Percentiles rank a stretch among this genome's conserved stretches.
phyloP scores from a whole-genome alignment of 2,888 invertebrate genomes.

The Laothoe populi region DNA sequence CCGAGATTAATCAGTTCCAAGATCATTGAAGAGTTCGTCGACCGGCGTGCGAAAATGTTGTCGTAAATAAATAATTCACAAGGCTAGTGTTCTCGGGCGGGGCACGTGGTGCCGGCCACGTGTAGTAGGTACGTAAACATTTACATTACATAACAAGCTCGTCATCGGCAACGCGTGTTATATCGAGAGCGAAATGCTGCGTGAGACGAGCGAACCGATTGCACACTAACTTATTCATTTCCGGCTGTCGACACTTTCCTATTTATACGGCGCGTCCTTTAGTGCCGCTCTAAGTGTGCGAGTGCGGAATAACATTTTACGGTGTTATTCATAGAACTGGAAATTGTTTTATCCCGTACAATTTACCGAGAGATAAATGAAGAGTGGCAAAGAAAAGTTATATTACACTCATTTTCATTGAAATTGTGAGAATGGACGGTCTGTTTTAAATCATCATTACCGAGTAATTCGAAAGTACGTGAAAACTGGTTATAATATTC shows the following conservation, averaged over 20 bases:
- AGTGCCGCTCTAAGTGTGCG: conserved; percentile 3
- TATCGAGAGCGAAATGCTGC: conserved; percentile 74
- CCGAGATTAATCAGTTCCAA: conserved; percentile 80
- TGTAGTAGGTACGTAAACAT: conserved; percentile 83
- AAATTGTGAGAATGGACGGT: not conserved
- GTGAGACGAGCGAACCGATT: conserved; percentile 59
- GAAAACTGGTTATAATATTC: conserved; percentile 2
- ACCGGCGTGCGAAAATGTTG: conserved; percentile 85
- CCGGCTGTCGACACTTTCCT: conserved; percentile 21
- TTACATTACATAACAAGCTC: conserved; percentile 83
- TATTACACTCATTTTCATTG: not conserved
- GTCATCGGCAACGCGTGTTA: conserved; percentile 76
- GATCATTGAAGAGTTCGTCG: conserved; percentile 80
- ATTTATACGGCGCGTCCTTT: conserved; percentile 23
- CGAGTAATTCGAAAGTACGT: conserved; percentile 9
- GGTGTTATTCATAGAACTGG: conserved; percentile 11
- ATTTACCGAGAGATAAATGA: conserved; percentile 13
- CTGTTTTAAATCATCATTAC: conserved; percentile 6
- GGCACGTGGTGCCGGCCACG: conserved; percentile 80
- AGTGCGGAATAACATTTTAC: conserved; percentile 4
- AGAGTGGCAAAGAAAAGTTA: conserved; percentile 9
- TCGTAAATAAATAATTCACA: conserved; percentile 86
- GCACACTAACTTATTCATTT: conserved; percentile 48
- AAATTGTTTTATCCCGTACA: not conserved
- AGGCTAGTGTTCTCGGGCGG: conserved; percentile 83